These are phyloP conservation scores for Danio jaintianensis DNA, from an alignment of 2,797 vertebrate genomes.

Conservation along the genomic window DNA sequence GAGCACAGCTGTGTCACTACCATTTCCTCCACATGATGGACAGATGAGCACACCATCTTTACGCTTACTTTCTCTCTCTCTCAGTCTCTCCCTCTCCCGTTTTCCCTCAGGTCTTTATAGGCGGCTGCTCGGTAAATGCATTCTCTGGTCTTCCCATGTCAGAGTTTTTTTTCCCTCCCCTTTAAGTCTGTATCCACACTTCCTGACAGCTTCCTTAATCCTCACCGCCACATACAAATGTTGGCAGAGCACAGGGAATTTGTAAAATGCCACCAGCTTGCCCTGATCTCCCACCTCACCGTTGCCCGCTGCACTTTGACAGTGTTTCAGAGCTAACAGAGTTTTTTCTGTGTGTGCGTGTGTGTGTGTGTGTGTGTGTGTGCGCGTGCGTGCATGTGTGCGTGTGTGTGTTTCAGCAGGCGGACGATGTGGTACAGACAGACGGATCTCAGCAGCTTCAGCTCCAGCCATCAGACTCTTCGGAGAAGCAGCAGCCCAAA, in stretches of 20 bases:
- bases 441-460: conserved; percentile 90
- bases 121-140: conserved; percentile 63
- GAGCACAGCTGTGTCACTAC: conserved; percentile 55
- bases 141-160: conserved; percentile 65
- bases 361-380: no score
- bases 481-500: conserved; percentile 97
- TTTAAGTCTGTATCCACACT: conserved; percentile 64
- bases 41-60: conserved; percentile 63
- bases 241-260: conserved; percentile 57
- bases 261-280: conserved; percentile 52
- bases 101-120: conserved; percentile 65
- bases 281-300: conserved; percentile 28
- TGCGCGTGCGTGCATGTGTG: no score
- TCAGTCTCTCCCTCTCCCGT: conserved; percentile 18
- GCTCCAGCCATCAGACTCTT: conserved; percentile 87
- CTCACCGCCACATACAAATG: conserved; percentile 60
- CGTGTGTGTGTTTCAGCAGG: conserved; percentile 81
- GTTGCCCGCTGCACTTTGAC: conserved; percentile 3
- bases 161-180: conserved; percentile 58
- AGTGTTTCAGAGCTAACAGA: conserved; percentile 46
- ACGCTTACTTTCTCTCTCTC: conserved; percentile 30
- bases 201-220: conserved; percentile 63
- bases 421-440: conserved; percentile 94
- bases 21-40: conserved; percentile 65
- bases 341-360: no score